Evolutionary conservation across 2,113 vertebrate species (phyloP).

Genomic region (Canis aureus): DNA sequence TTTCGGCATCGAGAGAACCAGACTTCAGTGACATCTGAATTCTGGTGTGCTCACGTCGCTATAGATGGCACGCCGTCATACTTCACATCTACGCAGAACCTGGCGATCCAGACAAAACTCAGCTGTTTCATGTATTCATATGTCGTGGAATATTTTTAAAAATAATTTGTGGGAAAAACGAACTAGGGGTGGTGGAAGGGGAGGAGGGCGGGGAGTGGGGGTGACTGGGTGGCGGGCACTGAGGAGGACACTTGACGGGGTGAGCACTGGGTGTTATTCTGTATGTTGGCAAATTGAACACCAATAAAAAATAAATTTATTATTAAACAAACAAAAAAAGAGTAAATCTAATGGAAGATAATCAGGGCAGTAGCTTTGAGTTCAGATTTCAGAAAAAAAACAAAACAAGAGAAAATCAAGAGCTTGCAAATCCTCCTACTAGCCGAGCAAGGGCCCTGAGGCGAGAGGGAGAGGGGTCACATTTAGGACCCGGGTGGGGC

Average conservation of each 20-base stretch:
- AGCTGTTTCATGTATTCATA: not conserved
- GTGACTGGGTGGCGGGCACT: too few species aligned
- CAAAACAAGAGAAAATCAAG: not conserved
- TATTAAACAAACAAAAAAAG: not conserved
- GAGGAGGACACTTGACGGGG: too few species aligned
- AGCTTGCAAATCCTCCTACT: not conserved
- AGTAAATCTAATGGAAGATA: not conserved
- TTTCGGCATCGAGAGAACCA: not conserved
- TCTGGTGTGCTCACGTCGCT: not conserved
- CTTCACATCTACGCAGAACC: not conserved
- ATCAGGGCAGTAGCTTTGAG: not conserved
- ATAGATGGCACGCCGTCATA: not conserved
- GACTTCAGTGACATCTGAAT: not conserved
- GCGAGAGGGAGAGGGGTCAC: not conserved
- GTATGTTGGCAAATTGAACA: too few species aligned
- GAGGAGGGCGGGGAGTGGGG: too few species aligned
- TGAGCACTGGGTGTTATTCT: too few species aligned
- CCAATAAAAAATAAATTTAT: too few species aligned
- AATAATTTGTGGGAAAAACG: not conserved
- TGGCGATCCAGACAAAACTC: not conserved
- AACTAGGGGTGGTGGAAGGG: too few species aligned
- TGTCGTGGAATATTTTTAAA: not conserved
- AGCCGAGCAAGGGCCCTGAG: not conserved
- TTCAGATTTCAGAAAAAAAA: not conserved
- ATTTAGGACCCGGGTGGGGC: fast-evolving